These are phyloP conservation scores for Entomobrya multifasciata DNA, from an alignment of 2,888 invertebrate genomes.

Conservation along the genomic window DNA sequence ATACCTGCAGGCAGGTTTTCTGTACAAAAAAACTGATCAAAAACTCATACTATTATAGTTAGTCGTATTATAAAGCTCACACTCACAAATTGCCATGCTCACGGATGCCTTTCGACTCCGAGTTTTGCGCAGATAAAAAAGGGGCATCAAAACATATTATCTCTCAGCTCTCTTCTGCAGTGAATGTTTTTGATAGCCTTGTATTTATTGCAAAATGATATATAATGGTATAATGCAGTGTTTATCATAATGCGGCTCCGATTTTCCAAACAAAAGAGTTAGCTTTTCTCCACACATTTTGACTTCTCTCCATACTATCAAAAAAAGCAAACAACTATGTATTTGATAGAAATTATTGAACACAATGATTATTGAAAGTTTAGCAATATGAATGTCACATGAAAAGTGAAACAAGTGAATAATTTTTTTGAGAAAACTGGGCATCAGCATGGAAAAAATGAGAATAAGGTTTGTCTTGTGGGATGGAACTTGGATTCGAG, in stretches of 20 bases:
- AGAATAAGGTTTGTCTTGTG: too few species aligned
- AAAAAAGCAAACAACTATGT: not conserved
- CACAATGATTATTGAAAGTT: conserved; percentile 31
- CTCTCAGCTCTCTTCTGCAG: conserved; percentile 22
- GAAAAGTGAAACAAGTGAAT: too few species aligned
- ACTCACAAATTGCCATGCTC: too few species aligned
- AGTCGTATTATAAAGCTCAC: not conserved
- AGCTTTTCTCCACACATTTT: conserved; percentile 1
- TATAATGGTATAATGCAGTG: not conserved
- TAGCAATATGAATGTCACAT: not conserved
- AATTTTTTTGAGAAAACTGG: too few species aligned
- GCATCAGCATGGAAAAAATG: too few species aligned
- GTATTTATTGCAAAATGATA: conserved; percentile 58
- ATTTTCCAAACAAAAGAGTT: not conserved
- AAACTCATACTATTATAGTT: not conserved
- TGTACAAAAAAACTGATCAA: too few species aligned
- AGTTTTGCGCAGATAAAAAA: conserved; percentile 1
- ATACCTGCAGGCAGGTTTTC: not conserved
- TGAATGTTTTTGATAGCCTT: conserved; percentile 54
- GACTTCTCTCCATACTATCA: conserved; percentile 8
- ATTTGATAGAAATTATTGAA: conserved; percentile 29
- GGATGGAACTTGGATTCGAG: too few species aligned
- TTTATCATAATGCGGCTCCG: conserved; percentile 18
- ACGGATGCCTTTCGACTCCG: not conserved
- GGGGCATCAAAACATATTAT: conserved; percentile 22